phyloP scores from a whole-genome alignment of 2,113 vertebrate species.

The Zapornia atra region DNA sequence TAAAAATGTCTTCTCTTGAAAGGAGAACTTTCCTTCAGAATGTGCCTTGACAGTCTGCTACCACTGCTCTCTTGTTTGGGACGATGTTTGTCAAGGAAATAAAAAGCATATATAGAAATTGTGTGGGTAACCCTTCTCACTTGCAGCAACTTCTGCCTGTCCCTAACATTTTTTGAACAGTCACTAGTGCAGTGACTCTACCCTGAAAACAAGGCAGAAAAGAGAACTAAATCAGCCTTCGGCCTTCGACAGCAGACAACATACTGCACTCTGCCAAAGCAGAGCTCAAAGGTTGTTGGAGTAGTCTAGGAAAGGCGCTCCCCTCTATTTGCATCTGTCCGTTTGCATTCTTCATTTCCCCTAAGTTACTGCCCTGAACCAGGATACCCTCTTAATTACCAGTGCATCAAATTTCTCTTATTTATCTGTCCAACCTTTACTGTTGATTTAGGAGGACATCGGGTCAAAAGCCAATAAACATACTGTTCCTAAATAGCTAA shows the following conservation, averaged over 20 bases:
- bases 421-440: neutral
- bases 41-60: neutral
- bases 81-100: neutral
- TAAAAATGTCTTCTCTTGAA: neutral
- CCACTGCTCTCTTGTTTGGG: neutral
- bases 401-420: constrained; percentile 1
- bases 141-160: neutral
- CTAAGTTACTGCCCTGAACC: neutral
- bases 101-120: neutral
- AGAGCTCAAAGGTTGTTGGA: neutral
- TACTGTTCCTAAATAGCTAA: neutral
- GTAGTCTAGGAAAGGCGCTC: neutral
- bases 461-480: neutral
- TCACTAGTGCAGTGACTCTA: neutral
- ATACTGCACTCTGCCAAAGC: neutral
- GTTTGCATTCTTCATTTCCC: constrained; percentile 8
- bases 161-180: neutral
- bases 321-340: neutral
- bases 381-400: constrained; percentile 16
- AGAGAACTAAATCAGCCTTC: neutral
- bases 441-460: constrained; percentile 13
- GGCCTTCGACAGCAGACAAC: neutral
- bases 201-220: neutral
- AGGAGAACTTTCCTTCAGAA: neutral
- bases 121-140: neutral